phyloP scores from a whole-genome alignment of 2,797 vertebrate species.

The Rhinichthys osculus region DNA sequence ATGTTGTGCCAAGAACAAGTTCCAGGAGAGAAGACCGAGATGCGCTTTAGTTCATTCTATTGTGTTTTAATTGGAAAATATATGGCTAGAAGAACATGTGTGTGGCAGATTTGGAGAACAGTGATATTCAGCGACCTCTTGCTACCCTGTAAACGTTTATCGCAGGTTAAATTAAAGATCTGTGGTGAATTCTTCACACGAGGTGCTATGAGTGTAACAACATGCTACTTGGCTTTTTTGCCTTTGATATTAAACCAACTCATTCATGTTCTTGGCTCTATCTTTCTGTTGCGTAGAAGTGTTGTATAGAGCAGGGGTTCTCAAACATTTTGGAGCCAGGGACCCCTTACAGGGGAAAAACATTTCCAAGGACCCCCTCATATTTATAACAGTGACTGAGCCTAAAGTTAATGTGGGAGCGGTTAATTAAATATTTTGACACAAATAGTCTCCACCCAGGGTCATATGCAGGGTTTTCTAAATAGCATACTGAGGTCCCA shows the following conservation, averaged over 20 bases:
- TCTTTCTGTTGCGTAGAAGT: not conserved
- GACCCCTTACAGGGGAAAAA: no score
- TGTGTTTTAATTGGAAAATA: constrained; percentile 44
- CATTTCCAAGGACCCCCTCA: no score
- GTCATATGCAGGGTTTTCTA: no score
- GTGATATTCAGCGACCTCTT: constrained; percentile 2
- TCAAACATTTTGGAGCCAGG: no score
- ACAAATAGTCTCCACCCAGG: no score
- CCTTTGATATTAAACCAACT: constrained; percentile 15
- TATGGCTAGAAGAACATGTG: constrained; percentile 37
- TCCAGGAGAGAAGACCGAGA: constrained; percentile 6
- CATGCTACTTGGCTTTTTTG: constrained; percentile 16
- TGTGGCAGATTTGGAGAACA: constrained; percentile 32
- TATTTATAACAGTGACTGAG: no score
- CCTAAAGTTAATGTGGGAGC: no score
- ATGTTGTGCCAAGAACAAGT: constrained; percentile 46
- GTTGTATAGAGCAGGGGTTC: no score
- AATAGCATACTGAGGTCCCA: no score
- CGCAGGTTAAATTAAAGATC: constrained; percentile 14
- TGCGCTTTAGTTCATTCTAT: constrained; percentile 31
- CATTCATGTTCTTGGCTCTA: not conserved
- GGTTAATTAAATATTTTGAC: no score
- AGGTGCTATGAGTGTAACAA: constrained; percentile 21
- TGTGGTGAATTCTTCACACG: not conserved
- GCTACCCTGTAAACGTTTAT: constrained; percentile 15